A percentile compares a stretch with the other conserved stretches of the same genome.
Conservation (phyloP, 1,140 invertebrate genomes). For the Maconellicoccus hirsutus region DNA sequence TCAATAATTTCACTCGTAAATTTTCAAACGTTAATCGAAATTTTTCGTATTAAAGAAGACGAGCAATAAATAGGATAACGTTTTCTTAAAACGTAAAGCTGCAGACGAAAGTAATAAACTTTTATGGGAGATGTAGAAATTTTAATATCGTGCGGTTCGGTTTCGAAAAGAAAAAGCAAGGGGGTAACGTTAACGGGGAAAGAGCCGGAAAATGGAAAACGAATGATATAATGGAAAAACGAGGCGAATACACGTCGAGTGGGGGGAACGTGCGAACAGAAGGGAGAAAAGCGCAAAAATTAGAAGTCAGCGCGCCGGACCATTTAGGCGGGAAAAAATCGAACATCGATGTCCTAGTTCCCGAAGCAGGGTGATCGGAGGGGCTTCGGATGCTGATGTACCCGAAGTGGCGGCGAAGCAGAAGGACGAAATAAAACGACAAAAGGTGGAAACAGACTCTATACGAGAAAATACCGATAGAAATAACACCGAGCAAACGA, state of each 20-base stretch:
- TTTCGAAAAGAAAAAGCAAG: conserved; percentile 18
- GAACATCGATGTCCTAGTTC: conserved; percentile 7
- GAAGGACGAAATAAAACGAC: neutral
- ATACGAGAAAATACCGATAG: neutral
- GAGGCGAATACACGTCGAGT: neutral
- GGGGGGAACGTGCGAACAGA: neutral
- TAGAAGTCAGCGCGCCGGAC: neutral
- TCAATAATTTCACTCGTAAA: conserved; percentile 9
- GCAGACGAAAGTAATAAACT: conserved; percentile 8
- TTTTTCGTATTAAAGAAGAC: conserved; percentile 9
- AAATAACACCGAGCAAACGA: neutral
- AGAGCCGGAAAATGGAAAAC: conserved; percentile 16
- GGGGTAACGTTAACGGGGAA: conserved; percentile 3
- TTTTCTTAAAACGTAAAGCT: conserved; percentile 9
- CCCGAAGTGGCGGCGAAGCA: neutral
- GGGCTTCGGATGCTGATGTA: conserved; percentile 1
- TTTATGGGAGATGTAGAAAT: conserved; percentile 9
- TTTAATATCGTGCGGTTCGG: conserved; percentile 7
- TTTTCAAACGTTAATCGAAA: conserved; percentile 9
- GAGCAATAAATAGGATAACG: conserved; percentile 3
- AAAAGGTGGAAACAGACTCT: conserved; percentile 8
- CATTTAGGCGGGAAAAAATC: conserved; percentile 7
- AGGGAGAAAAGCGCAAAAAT: conserved; percentile 11
- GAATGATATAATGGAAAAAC: conserved; percentile 9
- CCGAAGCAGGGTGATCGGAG: neutral